Conservation (phyloP, 2,113 vertebrate species). For the Myrmecobius fasciatus region DNA sequence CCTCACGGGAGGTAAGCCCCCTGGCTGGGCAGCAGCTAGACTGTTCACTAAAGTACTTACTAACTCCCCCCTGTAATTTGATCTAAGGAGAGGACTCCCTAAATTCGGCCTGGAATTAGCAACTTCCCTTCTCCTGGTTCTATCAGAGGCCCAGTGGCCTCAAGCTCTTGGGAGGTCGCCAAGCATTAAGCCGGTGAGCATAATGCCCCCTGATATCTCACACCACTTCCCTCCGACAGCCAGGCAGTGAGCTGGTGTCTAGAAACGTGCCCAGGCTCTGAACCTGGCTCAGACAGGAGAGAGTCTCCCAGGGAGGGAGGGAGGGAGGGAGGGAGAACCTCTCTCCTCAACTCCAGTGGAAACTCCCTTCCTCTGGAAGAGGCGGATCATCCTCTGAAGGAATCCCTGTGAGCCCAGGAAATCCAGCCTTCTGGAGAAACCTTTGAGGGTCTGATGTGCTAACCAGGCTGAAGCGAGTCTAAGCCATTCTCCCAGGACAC, state of each 20-base stretch:
- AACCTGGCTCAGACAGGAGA: slow-evolving; percentile 48
- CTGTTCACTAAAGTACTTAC: slow-evolving; percentile 55
- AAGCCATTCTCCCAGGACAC: background rate
- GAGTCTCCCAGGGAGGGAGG: slow-evolving; percentile 6
- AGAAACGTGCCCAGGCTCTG: slow-evolving; percentile 80
- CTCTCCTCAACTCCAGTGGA: slow-evolving; percentile 13
- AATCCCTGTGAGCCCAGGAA: slow-evolving; percentile 70
- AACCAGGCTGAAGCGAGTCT: slow-evolving; percentile 71
- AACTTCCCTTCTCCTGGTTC: slow-evolving; percentile 71
- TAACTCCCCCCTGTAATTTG: slow-evolving; percentile 51
- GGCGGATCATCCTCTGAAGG: slow-evolving; percentile 10
- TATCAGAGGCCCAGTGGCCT: slow-evolving; percentile 29
- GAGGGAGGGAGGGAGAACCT: slow-evolving; percentile 25
- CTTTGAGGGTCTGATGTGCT: slow-evolving; percentile 78
- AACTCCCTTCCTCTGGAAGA: slow-evolving; percentile 26
- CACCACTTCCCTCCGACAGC: slow-evolving; percentile 80
- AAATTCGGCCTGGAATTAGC: slow-evolving; percentile 68
- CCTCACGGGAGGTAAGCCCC: background rate
- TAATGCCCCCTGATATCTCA: slow-evolving; percentile 84
- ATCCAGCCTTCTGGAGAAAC: slow-evolving; percentile 70
- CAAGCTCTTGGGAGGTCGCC: slow-evolving; percentile 18
- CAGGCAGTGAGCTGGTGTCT: slow-evolving; percentile 85
- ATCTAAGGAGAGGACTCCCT: slow-evolving; percentile 55
- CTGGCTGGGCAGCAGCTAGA: slow-evolving; percentile 20
- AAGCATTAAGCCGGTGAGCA: slow-evolving; percentile 53